Evolutionary conservation across 2,888 invertebrate genomes (phyloP).

Genomic region (Clanis bilineata): DNA sequence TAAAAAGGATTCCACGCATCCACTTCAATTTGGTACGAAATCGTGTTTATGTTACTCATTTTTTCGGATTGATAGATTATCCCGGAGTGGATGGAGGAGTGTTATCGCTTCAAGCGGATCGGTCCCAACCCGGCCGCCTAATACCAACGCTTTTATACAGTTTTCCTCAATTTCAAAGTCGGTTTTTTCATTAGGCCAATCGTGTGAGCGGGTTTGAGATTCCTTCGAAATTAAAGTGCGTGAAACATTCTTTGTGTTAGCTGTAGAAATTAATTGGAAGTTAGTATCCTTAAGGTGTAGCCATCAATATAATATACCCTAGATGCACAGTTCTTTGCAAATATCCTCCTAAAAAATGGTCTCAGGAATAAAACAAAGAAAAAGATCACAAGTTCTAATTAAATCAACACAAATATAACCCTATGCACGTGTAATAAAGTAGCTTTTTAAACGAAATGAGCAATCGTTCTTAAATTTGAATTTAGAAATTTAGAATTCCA

Average conservation of each 20-base stretch:
- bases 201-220: not conserved
- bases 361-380: too few relatives aligned
- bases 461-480: too few relatives aligned
- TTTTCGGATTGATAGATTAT: constrained; percentile 18
- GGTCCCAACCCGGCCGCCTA: not conserved
- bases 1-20: not conserved
- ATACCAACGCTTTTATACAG: constrained; percentile 3
- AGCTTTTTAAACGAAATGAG: too few relatives aligned
- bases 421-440: too few relatives aligned
- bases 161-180: constrained; percentile 9
- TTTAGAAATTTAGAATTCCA: too few relatives aligned
- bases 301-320: too few relatives aligned
- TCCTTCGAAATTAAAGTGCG: not conserved
- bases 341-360: too few relatives aligned
- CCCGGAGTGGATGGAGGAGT: not conserved
- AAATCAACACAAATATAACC: too few relatives aligned
- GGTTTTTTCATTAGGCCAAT: constrained; percentile 3
- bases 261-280: not conserved
- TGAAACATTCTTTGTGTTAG: not conserved
- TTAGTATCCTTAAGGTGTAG: too few relatives aligned
- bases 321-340: too few relatives aligned
- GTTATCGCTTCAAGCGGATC: constrained; percentile 1
- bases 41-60: constrained; percentile 14
- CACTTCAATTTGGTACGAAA: constrained; percentile 12
- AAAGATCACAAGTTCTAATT: too few relatives aligned